Base-by-base conservation (phyloP, 1,140 invertebrate genomes). In the Ylistrum balloti region DNA sequence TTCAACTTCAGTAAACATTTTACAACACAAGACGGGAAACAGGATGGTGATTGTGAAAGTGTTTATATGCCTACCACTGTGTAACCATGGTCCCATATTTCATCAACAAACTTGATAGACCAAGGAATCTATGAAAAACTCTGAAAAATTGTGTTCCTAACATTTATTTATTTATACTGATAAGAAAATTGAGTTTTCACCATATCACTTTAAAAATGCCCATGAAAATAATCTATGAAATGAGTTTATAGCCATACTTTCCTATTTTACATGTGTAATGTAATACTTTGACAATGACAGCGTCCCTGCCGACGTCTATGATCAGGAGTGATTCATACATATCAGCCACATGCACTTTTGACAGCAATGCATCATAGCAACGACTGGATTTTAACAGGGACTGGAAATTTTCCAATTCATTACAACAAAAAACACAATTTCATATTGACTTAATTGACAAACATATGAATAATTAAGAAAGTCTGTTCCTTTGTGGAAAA, bases 191-290 rank as follows among this genome's bases (percentile, higher is more conserved):
- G 45, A 48, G 35, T 20, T 48, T 2, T 48, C 11, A 48, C 45
- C 11, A 48, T 20, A 48, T 48, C 45, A 48, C 20, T 5, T 10
- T 74, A n/a, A 17, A n/a, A 74, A 0, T 2, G 28, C 22, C 56
- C 20, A 74, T 17, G n/a, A n/a, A 74, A 45, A 17, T 17, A 45
- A 17, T 45, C 41, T 1, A 45, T 45, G 41, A 45, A 74, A 74
- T 7, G 22, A 74, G 56, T 38, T 38, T 38, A 38, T 7, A 38
- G 5, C 22, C 56, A n/a, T 74, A 74, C 56, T 74, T 74, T n/a
- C n/a, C 5, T 74, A 74, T 74, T 74, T 74, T 74, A 74, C 3
- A 74, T 74, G 56, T 74, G 28, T 74, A 74, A 74, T 74, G 56
- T 5, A 13, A 38, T 38, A 7, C 13, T 38, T 38, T 13, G 5